A percentile compares a stretch with the other conserved stretches of the same genome.
phyloP scores from a whole-genome alignment of 2,113 vertebrate genomes.

The Galbula dea region DNA sequence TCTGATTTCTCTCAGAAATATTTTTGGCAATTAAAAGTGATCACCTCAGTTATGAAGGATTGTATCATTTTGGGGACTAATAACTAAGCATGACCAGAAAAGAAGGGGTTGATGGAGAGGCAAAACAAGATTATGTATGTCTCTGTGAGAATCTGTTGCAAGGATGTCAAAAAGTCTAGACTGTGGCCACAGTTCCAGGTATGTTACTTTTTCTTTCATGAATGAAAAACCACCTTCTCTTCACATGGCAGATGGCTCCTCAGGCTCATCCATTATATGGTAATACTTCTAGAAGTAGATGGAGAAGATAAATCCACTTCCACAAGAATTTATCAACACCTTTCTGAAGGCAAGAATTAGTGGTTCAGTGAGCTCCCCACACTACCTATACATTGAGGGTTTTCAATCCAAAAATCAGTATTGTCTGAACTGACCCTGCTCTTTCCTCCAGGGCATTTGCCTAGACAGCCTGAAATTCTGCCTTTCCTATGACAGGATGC shows the following conservation, averaged over 20 bases:
- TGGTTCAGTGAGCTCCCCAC: not conserved
- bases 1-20: not conserved
- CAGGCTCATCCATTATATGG: not conserved
- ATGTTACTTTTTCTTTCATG: not conserved
- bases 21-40: not conserved
- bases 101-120: not conserved
- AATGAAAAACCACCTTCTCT: not conserved
- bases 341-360: not conserved
- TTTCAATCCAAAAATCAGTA: not conserved
- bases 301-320: not conserved
- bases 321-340: not conserved
- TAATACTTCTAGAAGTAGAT: not conserved
- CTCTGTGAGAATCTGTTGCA: not conserved
- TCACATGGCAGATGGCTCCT: not conserved
- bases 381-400: not conserved
- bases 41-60: not conserved
- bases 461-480: not conserved
- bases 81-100: not conserved
- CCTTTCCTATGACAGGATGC: not conserved
- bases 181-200: not conserved
- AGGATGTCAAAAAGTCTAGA: not conserved
- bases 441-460: not conserved
- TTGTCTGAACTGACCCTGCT: not conserved
- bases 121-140: not conserved
- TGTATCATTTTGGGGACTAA: not conserved